phyloP scores from a whole-genome alignment of 1,140 invertebrate species.

The Drosophila seguyi region DNA sequence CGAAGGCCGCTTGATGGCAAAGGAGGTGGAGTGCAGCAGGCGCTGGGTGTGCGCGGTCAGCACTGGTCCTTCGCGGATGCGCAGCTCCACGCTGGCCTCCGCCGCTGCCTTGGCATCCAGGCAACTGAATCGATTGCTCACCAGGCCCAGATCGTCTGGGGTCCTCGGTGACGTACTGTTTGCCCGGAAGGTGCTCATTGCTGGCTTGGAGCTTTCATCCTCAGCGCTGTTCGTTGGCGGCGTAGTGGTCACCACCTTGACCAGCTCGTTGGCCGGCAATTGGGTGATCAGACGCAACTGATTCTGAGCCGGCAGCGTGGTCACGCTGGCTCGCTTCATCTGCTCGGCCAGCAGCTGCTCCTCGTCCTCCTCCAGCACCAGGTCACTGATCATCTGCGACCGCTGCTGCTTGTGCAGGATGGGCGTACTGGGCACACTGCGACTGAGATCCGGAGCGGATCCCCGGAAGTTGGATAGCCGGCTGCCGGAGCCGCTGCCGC shows the following conservation, averaged over 20 bases:
- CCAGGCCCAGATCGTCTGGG: slow-evolving; percentile 59
- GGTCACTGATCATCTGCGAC: slow-evolving; percentile 64
- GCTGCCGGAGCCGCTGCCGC: slow-evolving; percentile 34
- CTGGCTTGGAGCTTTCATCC: slow-evolving; percentile 38
- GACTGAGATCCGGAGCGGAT: slow-evolving; percentile 82
- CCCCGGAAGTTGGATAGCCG: slow-evolving; percentile 68
- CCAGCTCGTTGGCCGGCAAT: slow-evolving; percentile 56
- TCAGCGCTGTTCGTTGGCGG: slow-evolving; percentile 62
- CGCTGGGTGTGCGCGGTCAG: slow-evolving; percentile 64
- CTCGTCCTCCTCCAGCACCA: slow-evolving; percentile 60
- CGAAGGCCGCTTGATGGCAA: slow-evolving; percentile 80
- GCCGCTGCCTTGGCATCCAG: slow-evolving; percentile 28
- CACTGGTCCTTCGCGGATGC: slow-evolving; percentile 63
- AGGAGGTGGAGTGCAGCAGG: slow-evolving; percentile 77
- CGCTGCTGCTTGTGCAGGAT: slow-evolving; percentile 70
- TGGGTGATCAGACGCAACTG: slow-evolving; percentile 62
- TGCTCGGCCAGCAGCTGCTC: slow-evolving; percentile 58
- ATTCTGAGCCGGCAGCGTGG: slow-evolving; percentile 48
- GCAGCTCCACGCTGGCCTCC: slow-evolving; percentile 48
- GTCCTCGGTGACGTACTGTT: slow-evolving; percentile 47
- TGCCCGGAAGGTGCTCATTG: slow-evolving; percentile 66
- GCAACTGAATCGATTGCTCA: slow-evolving; percentile 63
- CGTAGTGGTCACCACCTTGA: slow-evolving; percentile 65
- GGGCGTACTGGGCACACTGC: slow-evolving; percentile 79
- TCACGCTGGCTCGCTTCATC: slow-evolving; percentile 62